Percentiles rank a stretch among this genome's conserved stretches.
These are phyloP conservation scores for Lucilia cuprina DNA, from an alignment of 1,140 invertebrate species.

Conservation along the genomic window DNA sequence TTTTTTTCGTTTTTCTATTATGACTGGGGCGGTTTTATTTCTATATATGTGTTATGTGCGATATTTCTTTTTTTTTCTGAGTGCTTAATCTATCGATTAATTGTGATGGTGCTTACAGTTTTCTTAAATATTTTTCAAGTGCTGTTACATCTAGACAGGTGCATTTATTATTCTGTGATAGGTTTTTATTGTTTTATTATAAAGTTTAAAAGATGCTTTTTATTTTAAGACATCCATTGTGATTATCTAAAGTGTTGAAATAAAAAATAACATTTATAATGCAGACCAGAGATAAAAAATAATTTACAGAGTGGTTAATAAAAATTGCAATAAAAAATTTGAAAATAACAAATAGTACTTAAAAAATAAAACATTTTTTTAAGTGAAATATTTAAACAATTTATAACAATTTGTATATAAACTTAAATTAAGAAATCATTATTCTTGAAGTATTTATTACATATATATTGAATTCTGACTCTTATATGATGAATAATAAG, in stretches of 20 bases:
- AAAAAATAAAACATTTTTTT: no score
- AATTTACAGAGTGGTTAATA: not conserved
- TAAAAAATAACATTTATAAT: not conserved
- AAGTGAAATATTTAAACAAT: no score
- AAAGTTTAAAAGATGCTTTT: slow-evolving; percentile 2
- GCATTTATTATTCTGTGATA: not conserved
- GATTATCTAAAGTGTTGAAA: slow-evolving; percentile 16
- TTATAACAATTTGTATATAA: no score
- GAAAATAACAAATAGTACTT: no score
- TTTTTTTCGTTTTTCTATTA: not conserved
- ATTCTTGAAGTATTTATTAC: no score
- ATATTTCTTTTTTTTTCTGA: not conserved
- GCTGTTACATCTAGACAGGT: slow-evolving; percentile 17
- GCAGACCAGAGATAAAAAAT: not conserved
- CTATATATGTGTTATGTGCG: not conserved
- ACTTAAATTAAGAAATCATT: no score
- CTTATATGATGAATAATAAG: no score
- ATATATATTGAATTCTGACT: no score
- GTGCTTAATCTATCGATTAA: slow-evolving; percentile 26
- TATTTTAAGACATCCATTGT: slow-evolving; percentile 24
- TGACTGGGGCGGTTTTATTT: slow-evolving; percentile 15
- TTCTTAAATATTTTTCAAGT: not conserved
- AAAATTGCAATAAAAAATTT: not conserved
- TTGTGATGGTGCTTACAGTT: not conserved
- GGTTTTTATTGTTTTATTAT: not conserved